A percentile compares a stretch with the other conserved stretches of the same genome.
Evolutionary conservation across 2,888 invertebrate genomes (phyloP).

Genomic region (Patella ulyssiponensis): DNA sequence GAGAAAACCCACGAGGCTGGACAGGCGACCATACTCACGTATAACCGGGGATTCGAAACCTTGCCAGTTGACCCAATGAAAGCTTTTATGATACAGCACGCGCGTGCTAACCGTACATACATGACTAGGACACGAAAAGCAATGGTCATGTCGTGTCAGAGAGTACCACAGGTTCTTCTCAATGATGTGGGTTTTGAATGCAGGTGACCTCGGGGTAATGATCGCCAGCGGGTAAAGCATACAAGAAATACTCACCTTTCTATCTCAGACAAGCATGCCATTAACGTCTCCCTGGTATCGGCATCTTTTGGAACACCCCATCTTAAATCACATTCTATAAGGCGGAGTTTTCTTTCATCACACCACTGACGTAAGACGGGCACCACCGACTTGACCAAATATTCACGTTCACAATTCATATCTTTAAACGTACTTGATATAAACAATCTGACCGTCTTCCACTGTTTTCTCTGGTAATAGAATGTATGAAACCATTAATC

Average conservation of each 20-base stretch:
- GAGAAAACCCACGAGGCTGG: too few species aligned
- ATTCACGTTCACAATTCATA: slow-evolving; percentile 37
- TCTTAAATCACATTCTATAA: slow-evolving; percentile 50
- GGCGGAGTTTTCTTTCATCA: slow-evolving; percentile 37
- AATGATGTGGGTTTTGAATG: too few species aligned
- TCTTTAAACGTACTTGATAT: slow-evolving; percentile 39
- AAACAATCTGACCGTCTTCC: slow-evolving; percentile 37
- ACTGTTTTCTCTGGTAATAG: slow-evolving; percentile 32
- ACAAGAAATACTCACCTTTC: slow-evolving; percentile 33
- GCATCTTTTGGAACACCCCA: slow-evolving; percentile 53
- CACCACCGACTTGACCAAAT: slow-evolving; percentile 38
- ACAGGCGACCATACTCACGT: too few species aligned
- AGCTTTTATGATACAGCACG: too few species aligned
- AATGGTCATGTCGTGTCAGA: too few species aligned
- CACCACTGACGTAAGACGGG: slow-evolving; percentile 47
- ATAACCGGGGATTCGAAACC: too few species aligned
- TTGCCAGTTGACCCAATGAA: too few species aligned
- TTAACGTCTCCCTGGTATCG: slow-evolving; percentile 42
- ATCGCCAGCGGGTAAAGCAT: too few species aligned
- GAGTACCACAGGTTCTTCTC: too few species aligned
- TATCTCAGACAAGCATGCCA: slow-evolving; percentile 47
- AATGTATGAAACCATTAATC: background rate
- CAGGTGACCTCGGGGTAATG: too few species aligned
- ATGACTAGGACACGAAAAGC: too few species aligned
- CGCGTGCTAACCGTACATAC: too few species aligned